Evolutionary conservation across 2,797 vertebrate species (phyloP), one percentile per base, ranked within the genome.

Genomic region (Sebastolobus alascanus): DNA sequence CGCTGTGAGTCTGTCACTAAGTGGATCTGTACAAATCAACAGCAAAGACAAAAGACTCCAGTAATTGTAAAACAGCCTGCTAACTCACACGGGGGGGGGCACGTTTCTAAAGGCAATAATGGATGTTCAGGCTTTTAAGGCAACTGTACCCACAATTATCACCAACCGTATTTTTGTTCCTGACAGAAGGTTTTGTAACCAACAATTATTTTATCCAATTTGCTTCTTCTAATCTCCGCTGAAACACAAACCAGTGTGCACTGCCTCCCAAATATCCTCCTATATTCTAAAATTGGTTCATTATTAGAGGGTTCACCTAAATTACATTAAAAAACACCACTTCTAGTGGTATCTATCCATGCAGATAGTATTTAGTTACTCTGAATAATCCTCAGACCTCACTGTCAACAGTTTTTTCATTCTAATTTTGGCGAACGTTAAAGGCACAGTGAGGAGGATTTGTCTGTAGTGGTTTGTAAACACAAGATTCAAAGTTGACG

Each of bases 111-210:
- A 80, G 72, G 72, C 80, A 85, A 58, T 87, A 86, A 89, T 85
- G 81, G 71, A 79, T 75, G 82, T 73, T 63, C 74, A 60, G 70
- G 74, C 80, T 79, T 89, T 83, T 73, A 83, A 76, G 33, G 60
- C 69, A 75, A 86, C 68, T 79, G 84, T 74, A 75, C 72, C 80
- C 78, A 85, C 67, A 87, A 88, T 88, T 86, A 90, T 87, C 80
- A 74, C 40, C 72, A 74, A 73, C 75, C 31, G 63, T 60, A 73
- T 68, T 76, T 84, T 76, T 74, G 64, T 77, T 84, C 73, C 75
- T 31, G 77, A 50, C 63, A 55, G 67, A 40, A n/a, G 46, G 61
- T 63, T 75, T 69, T 43, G 55, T 25, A 84, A 63, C 59, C 75
- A 4, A 1, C 64, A 75, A 82, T 88, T 76, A 87, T 83, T 83